Conservation (phyloP, 2,113 vertebrate species). For the Panthera leo region DNA sequence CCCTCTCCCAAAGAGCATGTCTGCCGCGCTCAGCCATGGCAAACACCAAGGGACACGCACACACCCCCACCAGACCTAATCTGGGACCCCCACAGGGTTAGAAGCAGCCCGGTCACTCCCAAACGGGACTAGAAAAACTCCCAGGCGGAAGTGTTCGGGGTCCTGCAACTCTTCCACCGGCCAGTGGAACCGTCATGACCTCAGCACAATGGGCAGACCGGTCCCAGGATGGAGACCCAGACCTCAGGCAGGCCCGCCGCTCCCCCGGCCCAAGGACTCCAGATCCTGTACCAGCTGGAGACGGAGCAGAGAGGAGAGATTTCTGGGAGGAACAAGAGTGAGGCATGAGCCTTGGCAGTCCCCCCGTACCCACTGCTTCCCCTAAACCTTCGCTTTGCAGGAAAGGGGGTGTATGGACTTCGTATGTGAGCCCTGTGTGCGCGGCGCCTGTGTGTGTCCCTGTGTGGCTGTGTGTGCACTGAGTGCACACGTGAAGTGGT, state of each 20-base stretch:
- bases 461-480: background rate
- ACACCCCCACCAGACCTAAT: background rate
- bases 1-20: background rate
- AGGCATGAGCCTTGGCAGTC: background rate
- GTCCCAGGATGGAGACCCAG: background rate
- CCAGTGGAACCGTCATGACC: rapidly evolving
- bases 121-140: background rate
- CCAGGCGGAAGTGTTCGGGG: background rate
- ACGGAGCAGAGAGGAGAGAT: background rate
- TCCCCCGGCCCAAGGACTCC: background rate
- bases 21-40: background rate
- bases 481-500: background rate
- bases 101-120: background rate
- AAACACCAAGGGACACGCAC: background rate
- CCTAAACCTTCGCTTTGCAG: background rate
- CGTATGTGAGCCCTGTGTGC: background rate
- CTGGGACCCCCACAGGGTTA: background rate
- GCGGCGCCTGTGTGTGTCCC: background rate
- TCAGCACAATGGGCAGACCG: background rate
- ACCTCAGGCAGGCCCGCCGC: background rate
- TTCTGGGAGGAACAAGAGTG: background rate
- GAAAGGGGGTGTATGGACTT: background rate
- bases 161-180: background rate
- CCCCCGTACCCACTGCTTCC: too few relatives aligned
- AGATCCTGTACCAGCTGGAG: background rate